Base-by-base conservation (phyloP, 2,797 vertebrate genomes). In the Acropternis orthonyx region DNA sequence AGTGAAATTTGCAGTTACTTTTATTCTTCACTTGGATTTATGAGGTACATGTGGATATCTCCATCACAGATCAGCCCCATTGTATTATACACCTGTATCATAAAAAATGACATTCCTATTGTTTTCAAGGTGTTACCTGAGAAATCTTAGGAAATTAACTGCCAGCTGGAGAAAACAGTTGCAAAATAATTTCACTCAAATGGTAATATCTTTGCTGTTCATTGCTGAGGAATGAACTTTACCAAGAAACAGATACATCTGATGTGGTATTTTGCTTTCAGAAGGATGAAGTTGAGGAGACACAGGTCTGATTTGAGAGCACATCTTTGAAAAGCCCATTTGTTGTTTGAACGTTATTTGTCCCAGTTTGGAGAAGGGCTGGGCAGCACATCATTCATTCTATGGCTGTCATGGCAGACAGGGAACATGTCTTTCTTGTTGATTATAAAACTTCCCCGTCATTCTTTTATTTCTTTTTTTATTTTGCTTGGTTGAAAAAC, bases 141-240 rank as follows among this genome's bases (percentile, higher is more conserved):
- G 30, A 66, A 55, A 80, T 73, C 28, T 32, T 46, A 63, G 43
- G 39, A 66, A 62, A 67, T 83, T 74, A 68, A 81, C 56, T 95
- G 51, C 59, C 78, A 78, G 80, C 44, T 83, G 73, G 34, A 91
- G 61, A 83, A 88, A 88, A 63, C 7, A 88, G 41, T 81, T 24
- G 37, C 41, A 88, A 91, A 84, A 68, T 86, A 74, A 88, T 89
- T 95, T 92, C 84, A 49, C 32, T 39, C 56, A 90, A 91, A 87
- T 56, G 7, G 83, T 94, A 81, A 44, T 36, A n/a, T 37, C 39
- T 88, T 92, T 77, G 59, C 44, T 86, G 30, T 81, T 93, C 23
- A 76, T 62, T 74, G 34, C 21, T 71, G 84, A 61, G 69, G 44
- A 14, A 85, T 51, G n/a, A 48, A 89, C 65, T 96, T 92, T 78